Evolutionary conservation across 2,797 vertebrate genomes (phyloP).

Genomic region (Cyprinodon diabolis): DNA sequence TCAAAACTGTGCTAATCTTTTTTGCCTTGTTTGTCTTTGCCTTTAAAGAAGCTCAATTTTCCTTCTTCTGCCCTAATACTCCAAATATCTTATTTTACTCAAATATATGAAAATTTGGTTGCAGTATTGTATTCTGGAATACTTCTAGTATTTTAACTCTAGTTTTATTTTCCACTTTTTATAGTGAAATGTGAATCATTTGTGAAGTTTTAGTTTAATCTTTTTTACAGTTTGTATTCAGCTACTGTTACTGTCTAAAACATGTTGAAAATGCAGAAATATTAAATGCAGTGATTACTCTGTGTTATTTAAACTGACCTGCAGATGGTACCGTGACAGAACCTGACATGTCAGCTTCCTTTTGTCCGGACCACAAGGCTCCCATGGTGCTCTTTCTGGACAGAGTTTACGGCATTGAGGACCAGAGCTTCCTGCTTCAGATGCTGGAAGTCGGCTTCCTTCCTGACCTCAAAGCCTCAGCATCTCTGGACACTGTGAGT

Average conservation of each 20-base stretch:
- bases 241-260: not conserved
- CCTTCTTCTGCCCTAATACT: not conserved
- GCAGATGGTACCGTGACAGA: constrained; percentile 93
- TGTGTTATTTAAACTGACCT: constrained; percentile 17
- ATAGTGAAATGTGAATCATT: not conserved
- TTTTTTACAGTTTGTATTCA: not conserved
- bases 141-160: not conserved
- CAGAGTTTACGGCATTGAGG: constrained; percentile 95
- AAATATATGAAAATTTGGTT: not conserved
- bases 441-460: constrained; percentile 96
- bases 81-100: not conserved
- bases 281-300: not conserved
- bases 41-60: not conserved
- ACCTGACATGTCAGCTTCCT: constrained; percentile 93
- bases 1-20: not conserved
- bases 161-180: not conserved
- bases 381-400: constrained; percentile 99
- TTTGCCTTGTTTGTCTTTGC: not conserved
- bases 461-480: constrained; percentile 92
- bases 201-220: not conserved
- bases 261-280: not conserved
- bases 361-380: constrained; percentile 98
- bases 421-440: constrained; percentile 95
- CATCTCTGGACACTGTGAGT: constrained; percentile 94
- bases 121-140: not conserved